These are phyloP conservation scores for Serranochromis macrocephalus DNA, from an alignment of 2,113 vertebrate genomes.

Conservation along the genomic window DNA sequence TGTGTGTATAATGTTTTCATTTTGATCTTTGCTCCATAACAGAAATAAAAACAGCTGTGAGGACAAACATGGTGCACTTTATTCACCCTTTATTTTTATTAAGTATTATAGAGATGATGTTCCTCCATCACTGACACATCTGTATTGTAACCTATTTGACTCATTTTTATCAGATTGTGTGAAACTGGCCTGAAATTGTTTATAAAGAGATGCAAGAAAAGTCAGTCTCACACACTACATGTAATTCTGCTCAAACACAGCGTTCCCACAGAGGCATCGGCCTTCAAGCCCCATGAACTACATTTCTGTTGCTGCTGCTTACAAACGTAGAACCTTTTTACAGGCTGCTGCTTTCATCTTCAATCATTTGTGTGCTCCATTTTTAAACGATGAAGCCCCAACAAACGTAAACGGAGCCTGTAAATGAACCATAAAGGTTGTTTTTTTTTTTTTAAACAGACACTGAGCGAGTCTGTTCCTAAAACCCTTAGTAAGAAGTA, in stretches of 20 bases:
- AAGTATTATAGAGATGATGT: background rate
- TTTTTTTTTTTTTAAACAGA: background rate
- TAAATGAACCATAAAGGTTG: background rate
- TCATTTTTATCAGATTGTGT: background rate
- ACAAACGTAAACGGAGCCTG: background rate
- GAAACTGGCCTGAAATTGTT: background rate
- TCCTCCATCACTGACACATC: background rate
- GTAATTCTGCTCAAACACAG: background rate
- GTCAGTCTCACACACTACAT: background rate
- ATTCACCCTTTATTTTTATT: background rate
- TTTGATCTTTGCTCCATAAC: background rate
- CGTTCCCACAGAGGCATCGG: no score
- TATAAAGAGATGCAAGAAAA: background rate
- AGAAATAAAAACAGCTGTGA: background rate
- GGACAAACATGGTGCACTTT: background rate
- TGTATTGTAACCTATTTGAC: background rate
- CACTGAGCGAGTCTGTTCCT: background rate
- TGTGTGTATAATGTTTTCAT: background rate
- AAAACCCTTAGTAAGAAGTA: background rate
- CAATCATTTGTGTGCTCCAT: background rate
- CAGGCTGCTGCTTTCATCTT: background rate
- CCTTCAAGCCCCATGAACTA: rapidly evolving
- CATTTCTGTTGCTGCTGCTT: background rate
- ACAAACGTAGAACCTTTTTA: background rate
- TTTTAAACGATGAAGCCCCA: background rate